Evolutionary conservation across 2,888 invertebrate species (phyloP).

Genomic region (Crepidodera aurea): DNA sequence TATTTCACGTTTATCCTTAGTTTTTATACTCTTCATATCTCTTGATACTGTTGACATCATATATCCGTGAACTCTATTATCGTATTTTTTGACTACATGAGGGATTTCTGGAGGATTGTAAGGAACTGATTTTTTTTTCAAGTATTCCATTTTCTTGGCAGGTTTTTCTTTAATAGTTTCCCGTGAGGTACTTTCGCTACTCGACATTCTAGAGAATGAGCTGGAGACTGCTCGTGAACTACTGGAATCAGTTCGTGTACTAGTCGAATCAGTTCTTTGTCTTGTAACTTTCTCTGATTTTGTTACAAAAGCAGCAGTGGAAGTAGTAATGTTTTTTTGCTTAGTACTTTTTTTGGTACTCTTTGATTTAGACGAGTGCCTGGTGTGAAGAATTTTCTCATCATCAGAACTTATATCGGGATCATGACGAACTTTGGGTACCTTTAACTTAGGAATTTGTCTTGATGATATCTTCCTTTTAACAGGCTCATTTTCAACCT

Average conservation of each 20-base stretch:
- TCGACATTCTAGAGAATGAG: conserved; percentile 1
- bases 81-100: conserved; percentile 48
- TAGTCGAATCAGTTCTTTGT: neutral
- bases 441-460: conserved; percentile 26
- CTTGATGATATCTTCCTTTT: conserved; percentile 29
- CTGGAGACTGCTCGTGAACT: neutral
- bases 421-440: conserved; percentile 10
- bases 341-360: conserved; percentile 29
- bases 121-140: conserved; percentile 34
- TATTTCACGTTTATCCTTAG: conserved; percentile 55
- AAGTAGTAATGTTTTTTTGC: neutral
- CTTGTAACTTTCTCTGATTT: neutral
- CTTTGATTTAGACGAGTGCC: conserved; percentile 31
- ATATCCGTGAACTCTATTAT: conserved; percentile 62
- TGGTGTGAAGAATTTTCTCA: conserved; percentile 46
- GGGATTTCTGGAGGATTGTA: conserved; percentile 30
- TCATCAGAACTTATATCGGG: conserved; percentile 57
- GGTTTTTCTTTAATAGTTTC: conserved; percentile 29
- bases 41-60: conserved; percentile 70
- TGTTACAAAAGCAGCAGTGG: neutral
- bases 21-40: conserved; percentile 61
- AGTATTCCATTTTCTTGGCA: conserved; percentile 32
- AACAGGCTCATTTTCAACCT: conserved; percentile 24
- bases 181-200: conserved; percentile 14
- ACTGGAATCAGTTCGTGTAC: neutral